Percentiles rank a stretch among this genome's conserved stretches.
phyloP scores from a whole-genome alignment of 2,888 invertebrate genomes.

The Erannis defoliaria region DNA sequence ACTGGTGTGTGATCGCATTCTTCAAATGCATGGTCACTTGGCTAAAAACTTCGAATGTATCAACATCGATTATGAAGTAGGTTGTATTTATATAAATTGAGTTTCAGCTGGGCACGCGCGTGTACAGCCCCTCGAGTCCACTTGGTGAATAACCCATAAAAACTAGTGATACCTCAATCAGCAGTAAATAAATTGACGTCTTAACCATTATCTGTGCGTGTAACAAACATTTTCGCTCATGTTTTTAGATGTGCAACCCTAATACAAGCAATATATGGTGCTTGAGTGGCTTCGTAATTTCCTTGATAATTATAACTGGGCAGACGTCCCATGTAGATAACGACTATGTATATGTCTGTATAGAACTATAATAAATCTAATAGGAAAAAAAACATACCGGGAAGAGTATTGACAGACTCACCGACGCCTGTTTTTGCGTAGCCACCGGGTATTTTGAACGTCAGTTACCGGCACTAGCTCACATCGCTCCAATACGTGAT shows the following conservation, averaged over 20 bases:
- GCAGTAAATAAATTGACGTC: conserved; percentile 26
- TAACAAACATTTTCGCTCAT: conserved; percentile 30
- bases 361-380: too few relatives aligned
- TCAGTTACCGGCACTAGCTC: conserved; percentile 10
- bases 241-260: conserved; percentile 16
- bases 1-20: conserved; percentile 21
- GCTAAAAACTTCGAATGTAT: neutral
- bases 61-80: neutral
- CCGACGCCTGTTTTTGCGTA: neutral
- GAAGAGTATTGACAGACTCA: neutral
- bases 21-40: conserved; percentile 7
- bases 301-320: conserved; percentile 34
- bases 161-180: conserved; percentile 21
- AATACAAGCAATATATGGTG: conserved; percentile 27
- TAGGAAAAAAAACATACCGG: neutral
- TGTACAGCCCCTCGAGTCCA: too few relatives aligned
- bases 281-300: conserved; percentile 27
- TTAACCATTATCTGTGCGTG: conserved; percentile 26
- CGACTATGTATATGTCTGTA: too few relatives aligned
- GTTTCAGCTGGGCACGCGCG: too few relatives aligned
- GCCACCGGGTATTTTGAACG: neutral
- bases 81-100: too few relatives aligned
- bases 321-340: conserved; percentile 18
- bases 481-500: conserved; percentile 56
- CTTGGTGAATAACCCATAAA: too few relatives aligned